Conservation (phyloP, 2,797 vertebrate species). For the Gastrophryne carolinensis region DNA sequence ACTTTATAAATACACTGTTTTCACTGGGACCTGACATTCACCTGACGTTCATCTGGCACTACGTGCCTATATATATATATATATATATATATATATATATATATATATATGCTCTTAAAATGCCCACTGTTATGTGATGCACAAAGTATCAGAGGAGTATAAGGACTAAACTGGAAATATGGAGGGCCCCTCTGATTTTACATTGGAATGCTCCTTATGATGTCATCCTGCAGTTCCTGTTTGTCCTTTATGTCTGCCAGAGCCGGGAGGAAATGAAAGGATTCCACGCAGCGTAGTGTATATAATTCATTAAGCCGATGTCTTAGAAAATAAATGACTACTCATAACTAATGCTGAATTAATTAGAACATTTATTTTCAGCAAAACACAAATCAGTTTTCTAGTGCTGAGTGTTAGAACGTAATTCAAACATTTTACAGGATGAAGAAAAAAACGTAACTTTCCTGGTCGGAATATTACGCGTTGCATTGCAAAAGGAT, state of each 20-base stretch:
- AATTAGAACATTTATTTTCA: slow-evolving; percentile 42
- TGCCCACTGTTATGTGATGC: no score
- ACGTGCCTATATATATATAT: no score
- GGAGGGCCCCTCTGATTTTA: slow-evolving; percentile 1
- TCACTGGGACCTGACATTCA: no score
- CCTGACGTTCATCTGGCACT: no score
- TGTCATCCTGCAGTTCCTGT: neutral
- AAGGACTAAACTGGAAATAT: no score
- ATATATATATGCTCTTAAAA: no score
- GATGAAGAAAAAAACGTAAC: neutral
- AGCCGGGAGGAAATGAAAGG: slow-evolving; percentile 10
- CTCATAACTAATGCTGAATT: slow-evolving; percentile 38
- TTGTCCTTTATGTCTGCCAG: neutral
- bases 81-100: no score
- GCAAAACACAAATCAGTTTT: slow-evolving; percentile 37
- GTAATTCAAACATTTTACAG: no score
- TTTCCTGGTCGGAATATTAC: no score
- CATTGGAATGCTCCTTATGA: slow-evolving; percentile 3
- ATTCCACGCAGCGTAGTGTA: slow-evolving; percentile 10
- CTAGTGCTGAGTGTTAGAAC: neutral
- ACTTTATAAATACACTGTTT: no score
- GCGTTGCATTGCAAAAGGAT: no score
- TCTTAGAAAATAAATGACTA: slow-evolving; percentile 25
- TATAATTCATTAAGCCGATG: slow-evolving; percentile 27
- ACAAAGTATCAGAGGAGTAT: no score